phyloP scores from a whole-genome alignment of 2,797 vertebrate genomes.

The Typhlichthys subterraneus region DNA sequence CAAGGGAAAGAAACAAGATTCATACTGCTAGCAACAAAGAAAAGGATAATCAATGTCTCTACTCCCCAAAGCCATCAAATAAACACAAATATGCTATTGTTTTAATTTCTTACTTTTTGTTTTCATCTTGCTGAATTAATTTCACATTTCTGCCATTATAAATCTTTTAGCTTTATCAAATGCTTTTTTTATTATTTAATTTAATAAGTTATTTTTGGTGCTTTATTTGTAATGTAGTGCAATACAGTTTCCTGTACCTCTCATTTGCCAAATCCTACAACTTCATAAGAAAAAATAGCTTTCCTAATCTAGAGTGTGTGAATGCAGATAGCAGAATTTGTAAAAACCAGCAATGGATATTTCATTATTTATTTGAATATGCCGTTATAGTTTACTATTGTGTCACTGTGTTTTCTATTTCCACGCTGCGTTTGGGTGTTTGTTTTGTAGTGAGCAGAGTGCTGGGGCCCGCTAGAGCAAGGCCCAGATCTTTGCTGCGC shows the following conservation, averaged over 20 bases:
- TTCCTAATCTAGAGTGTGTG: conserved; percentile 51
- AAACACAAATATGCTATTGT: conserved; percentile 39
- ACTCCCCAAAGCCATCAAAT: conserved; percentile 64
- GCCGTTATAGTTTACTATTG: conserved; percentile 57
- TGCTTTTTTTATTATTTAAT: conserved; percentile 25
- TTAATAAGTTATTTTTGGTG: conserved; percentile 3
- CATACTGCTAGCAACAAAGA: conserved; percentile 61
- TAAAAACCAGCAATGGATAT: conserved; percentile 34
- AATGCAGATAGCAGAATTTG: conserved; percentile 26
- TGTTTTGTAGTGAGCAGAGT: conserved; percentile 67
- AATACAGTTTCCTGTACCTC: conserved; percentile 26
- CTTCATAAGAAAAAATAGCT: conserved; percentile 50
- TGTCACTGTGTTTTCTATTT: conserved; percentile 66
- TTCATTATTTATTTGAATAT: conserved; percentile 49
- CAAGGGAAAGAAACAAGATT: conserved; percentile 72
- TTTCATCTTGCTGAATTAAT: conserved; percentile 27
- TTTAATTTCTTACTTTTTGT: conserved; percentile 26
- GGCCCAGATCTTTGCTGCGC: conserved; percentile 61
- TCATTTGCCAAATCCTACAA: conserved; percentile 46
- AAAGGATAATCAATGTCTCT: conserved; percentile 73
- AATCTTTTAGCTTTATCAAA: conserved; percentile 5
- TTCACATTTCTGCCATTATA: neutral
- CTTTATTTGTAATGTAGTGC: neutral
- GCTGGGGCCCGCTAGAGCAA: conserved; percentile 62
- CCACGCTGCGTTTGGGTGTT: conserved; percentile 65